These are phyloP conservation scores for Drymodes brunneopygia DNA, from an alignment of 2,113 vertebrate species.

Conservation along the genomic window DNA sequence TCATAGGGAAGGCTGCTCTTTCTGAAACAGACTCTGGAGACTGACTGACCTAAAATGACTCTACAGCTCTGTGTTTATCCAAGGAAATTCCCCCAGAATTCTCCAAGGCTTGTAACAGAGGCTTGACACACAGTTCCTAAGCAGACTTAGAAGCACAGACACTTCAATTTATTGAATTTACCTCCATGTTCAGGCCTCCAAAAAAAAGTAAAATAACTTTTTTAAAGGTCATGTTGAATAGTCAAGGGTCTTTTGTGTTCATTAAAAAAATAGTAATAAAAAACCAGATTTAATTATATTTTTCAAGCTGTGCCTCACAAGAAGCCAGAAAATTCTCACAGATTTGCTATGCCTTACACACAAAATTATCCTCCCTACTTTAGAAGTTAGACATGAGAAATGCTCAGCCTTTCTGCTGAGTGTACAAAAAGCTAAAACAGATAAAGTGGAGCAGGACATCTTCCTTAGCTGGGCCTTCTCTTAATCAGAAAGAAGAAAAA, in stretches of 20 bases:
- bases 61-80: not conserved
- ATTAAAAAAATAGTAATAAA: not conserved
- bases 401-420: not conserved
- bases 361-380: not conserved
- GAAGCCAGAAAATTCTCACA: not conserved
- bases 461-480: not conserved
- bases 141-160: not conserved
- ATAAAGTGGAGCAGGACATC: not conserved
- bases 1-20: not conserved
- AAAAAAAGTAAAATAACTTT: not conserved
- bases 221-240: not conserved
- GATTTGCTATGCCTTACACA: not conserved
- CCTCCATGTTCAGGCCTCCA: not conserved
- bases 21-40: not conserved
- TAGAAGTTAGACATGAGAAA: not conserved
- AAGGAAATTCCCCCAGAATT: not conserved
- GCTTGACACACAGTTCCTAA: not conserved
- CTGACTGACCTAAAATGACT: not conserved
- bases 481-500: not conserved
- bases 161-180: not conserved
- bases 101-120: not conserved
- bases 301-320: not conserved
- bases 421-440: not conserved
- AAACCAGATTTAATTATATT: not conserved
- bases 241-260: not conserved